Evolutionary conservation across 2,797 vertebrate species (phyloP), one percentile per base, ranked within the genome.

Genomic region (Muscicapa striata): DNA sequence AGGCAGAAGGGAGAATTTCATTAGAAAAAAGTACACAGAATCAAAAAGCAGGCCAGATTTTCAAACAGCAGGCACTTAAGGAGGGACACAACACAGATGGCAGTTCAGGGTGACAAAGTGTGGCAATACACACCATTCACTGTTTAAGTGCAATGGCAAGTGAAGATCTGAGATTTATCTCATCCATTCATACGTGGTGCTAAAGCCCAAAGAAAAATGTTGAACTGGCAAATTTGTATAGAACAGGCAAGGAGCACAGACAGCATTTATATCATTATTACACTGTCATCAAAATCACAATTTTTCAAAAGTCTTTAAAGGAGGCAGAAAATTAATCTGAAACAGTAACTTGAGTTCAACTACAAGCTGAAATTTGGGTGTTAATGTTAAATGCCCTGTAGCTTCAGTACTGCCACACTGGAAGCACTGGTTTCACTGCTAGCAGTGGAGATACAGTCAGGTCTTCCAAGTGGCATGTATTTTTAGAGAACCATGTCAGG

Each of bases 391-490:
- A 73, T 1, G 2, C 45, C 45, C 74, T 49, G 67, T 52, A 84
- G 84, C 57, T 86, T 49, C 66, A 58, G 30, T 8, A 51, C 23
- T 69, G 68, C 34, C 63, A 74, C 41, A 46, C 54, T 41, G 66
- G 77, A 90, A 89, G 43, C 72, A 73, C 52, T 72, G 59, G 70
- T 76, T 87, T 90, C 67, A 82, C 78, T 81, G 34, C 74, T 23
- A 48, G 61, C 26, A 3, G 4, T 4, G 14, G 41, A 80, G 43
- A 76, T 13, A 43, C 0, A 14, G 13, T 67, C 5, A 3, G 29
- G 52, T 12, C 73, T 62, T 77, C 30, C 66, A 84, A 70, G 68
- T 3, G 61, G 29, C 9, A 21, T 0, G 5, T 15, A 29, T 61
- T 84, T 73, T 29, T 68, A 26, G 26, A 89, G 38, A 91, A 57